Evolutionary conservation across 2,797 vertebrate genomes (phyloP).

Genomic region (Ptychadena robeensis): DNA sequence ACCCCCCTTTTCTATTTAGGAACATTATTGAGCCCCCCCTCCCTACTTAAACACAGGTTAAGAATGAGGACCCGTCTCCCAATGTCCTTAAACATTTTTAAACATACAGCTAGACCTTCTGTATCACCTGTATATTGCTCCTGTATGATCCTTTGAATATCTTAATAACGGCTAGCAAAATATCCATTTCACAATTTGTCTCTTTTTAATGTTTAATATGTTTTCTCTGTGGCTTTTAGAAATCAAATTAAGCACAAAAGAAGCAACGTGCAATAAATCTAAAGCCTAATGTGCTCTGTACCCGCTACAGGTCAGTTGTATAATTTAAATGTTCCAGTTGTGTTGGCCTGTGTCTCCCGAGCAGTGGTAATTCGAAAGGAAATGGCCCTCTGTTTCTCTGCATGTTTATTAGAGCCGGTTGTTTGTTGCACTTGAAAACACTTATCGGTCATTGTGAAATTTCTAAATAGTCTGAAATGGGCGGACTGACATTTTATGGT

Average conservation of each 20-base stretch:
- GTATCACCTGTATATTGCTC: too few relatives aligned
- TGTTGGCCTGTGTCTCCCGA: background rate
- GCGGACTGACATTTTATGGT: background rate
- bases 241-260: background rate
- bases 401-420: slow-evolving; percentile 57
- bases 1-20: too few relatives aligned
- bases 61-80: too few relatives aligned
- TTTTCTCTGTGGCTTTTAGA: background rate
- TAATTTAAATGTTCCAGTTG: slow-evolving; percentile 12
- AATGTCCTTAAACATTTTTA: too few relatives aligned
- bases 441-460: background rate
- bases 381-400: slow-evolving; percentile 54
- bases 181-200: background rate
- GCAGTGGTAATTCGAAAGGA: slow-evolving; percentile 10
- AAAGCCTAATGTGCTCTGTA: background rate
- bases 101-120: too few relatives aligned
- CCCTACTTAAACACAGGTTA: too few relatives aligned
- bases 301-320: slow-evolving; percentile 9
- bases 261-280: background rate
- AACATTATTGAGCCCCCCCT: too few relatives aligned
- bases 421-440: slow-evolving; percentile 14
- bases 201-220: background rate
- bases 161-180: background rate
- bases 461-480: background rate
- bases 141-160: background rate